These are phyloP conservation scores for Alentia gelatinosa DNA, from an alignment of 2,888 invertebrate genomes.

Conservation along the genomic window DNA sequence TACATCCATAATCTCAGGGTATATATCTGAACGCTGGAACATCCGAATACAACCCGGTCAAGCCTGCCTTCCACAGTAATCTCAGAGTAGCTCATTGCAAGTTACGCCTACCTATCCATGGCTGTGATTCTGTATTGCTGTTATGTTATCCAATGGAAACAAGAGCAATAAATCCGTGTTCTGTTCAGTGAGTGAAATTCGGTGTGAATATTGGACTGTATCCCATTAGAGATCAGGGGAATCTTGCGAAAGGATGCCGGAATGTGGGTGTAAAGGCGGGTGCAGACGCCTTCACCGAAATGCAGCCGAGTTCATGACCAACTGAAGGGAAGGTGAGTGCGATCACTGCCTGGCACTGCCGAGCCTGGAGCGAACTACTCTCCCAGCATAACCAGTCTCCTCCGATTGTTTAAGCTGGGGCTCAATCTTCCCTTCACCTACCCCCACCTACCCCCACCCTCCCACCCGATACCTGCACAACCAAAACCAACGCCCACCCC, in stretches of 20 bases:
- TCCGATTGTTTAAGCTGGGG: slow-evolving; percentile 28
- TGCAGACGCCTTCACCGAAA: not conserved
- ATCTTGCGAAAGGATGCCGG: not conserved
- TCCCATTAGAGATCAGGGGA: not conserved
- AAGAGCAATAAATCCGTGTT: no score
- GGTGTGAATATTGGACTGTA: not conserved
- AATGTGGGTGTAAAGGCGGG: not conserved
- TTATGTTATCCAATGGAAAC: no score
- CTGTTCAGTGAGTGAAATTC: not conserved
- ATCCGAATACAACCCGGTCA: no score
- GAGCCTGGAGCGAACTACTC: not conserved
- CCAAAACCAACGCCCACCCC: not conserved
- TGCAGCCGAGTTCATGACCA: not conserved
- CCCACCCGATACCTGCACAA: not conserved
- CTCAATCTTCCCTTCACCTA: not conserved
- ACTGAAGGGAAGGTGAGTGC: not conserved
- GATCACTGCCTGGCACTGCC: not conserved
- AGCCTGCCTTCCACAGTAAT: no score
- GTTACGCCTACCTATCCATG: not conserved
- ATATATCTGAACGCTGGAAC: not conserved
- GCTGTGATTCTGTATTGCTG: not conserved
- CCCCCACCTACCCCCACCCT: not conserved
- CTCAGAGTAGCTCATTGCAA: not conserved
- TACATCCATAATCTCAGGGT: not conserved
- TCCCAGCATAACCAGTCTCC: not conserved